Evolutionary conservation across 2,888 invertebrate genomes (phyloP), one percentile per base, ranked within the genome.

Genomic region (Epinotia brunnichana): DNA sequence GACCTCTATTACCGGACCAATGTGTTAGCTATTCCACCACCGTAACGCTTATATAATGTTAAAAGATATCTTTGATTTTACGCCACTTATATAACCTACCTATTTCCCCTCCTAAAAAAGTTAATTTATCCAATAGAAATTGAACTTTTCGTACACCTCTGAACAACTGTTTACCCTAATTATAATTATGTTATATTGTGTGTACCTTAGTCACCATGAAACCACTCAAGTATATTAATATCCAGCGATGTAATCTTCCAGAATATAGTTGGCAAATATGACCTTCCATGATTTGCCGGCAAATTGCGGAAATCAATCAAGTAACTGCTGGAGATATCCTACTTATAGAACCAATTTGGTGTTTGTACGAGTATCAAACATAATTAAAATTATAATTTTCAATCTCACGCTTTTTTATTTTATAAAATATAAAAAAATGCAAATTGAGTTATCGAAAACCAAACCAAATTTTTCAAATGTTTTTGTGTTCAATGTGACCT

Each of bases 301-400:
- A 10, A 62, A 62, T 48, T 62, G 24, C 24, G 48, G 10, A 48
- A 48, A 48, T 51, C 48, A 62, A 29, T 51, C 48, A 62, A 62
- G 10, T 11, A 7, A 35, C 57, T 41, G 3, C 11, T 13, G 41
- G 11, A 41, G 13, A n/a, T 48, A n/a, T n/a, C n/a, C 48, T 48
- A n/a, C 48, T 48, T 13, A 48, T 48, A n/a, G n/a, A 44, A 48
- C 5, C n/a, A 48, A n/a, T 3, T 11, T 13, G 41, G 13, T 13
- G 11, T 41, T 41, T 41, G 41, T 41, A 11, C 13, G 41, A 41
- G 13, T 13, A 41, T 41, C 13, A 39, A 39, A 2, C 13, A 7
- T 35, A 35, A 35, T 35, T 35, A 35, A 9, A 35, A 9, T 35
- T 35, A 35, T 9, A 9, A 35, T 9, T 35, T 9, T 1, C 7